Evolutionary conservation across 1,140 invertebrate species (phyloP), one percentile per base, ranked within the genome.

Genomic region (Temnothorax longispinosus): DNA sequence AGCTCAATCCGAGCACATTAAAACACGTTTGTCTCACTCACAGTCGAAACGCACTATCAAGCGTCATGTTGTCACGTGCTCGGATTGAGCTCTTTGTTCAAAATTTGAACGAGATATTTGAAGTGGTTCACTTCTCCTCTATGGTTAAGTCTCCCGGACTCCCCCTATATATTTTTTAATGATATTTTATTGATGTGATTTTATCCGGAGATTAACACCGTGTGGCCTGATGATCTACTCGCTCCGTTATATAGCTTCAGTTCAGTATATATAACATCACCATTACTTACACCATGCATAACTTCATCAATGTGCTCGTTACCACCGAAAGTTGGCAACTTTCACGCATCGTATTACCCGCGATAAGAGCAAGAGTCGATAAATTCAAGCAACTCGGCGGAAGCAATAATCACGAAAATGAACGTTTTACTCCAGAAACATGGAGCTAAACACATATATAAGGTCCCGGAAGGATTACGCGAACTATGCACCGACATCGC

Each of bases 401-500:
- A 78, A 52, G 65, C 85, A 71, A 80, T 71, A 86, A 71, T 81
- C 85, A 72, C 78, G 65, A 87, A 80, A 85, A 95, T 95, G 95
- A 89, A 94, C 76, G 85, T 86, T 65, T 50, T 90, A 41, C 89
- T 94, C 7, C 89, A 93, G 52, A 86, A 92, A 64, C 93, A 95
- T 65, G 85, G 87, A 11, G 91, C 92, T 15, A 94, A 93, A 86
- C 88, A 93, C n/a, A 64, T 93, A 41, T 94, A 86, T 62, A 92
- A 91, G 67, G 75, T 93, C 74, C 97, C 97, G 1, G 96, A 97
- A 86, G 97, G 97, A 3, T 94, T 97, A 6, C 95, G 95, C 4
- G 97, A 97, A 94, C 94, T 97, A 21, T 96, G 97, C 93, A 94
- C 96, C 0, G 97, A 97, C 93, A 97, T 97, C 87, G 96, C 97